Evolutionary conservation across 2,113 vertebrate genomes (phyloP).

Genomic region (Mola mola): DNA sequence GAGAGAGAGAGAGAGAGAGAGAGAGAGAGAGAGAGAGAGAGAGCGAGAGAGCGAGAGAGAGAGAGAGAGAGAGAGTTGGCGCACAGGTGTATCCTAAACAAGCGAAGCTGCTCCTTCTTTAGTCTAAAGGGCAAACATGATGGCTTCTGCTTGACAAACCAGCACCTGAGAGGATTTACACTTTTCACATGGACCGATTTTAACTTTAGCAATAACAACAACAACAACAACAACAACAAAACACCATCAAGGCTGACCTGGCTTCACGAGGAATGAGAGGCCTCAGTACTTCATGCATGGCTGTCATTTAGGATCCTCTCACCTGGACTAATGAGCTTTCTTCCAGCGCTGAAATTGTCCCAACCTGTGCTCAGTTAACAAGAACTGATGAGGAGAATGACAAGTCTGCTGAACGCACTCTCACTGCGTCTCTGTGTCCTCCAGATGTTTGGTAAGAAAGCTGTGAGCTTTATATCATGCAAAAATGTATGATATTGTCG

Average conservation of each 20-base stretch:
- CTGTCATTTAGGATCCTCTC: conserved; percentile 21
- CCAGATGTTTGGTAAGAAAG: conserved; percentile 62
- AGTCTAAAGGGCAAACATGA: conserved; percentile 18
- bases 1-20: background rate
- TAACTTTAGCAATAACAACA: too few species aligned
- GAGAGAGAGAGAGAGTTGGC: conserved; percentile 18
- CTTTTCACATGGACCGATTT: background rate
- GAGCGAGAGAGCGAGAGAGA: conserved; percentile 18
- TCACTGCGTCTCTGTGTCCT: conserved; percentile 57
- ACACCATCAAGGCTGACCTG: conserved; percentile 24
- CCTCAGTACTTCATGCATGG: conserved; percentile 5
- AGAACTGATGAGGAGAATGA: conserved; percentile 60
- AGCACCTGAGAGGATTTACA: conserved; percentile 29
- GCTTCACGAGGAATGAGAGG: conserved; percentile 31
- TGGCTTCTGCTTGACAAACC: conserved; percentile 32
- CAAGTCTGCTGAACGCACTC: conserved; percentile 41
- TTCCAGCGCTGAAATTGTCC: conserved; percentile 14
- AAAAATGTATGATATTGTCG: background rate
- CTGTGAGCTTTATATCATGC: background rate
- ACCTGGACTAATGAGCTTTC: conserved; percentile 52
- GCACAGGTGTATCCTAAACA: conserved; percentile 74
- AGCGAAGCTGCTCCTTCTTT: conserved; percentile 51
- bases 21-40: conserved; percentile 18
- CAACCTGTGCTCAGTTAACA: conserved; percentile 22
- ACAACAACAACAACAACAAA: too few species aligned